Conservation (phyloP, 2,797 vertebrate genomes). For the Jordanella pulchra region DNA sequence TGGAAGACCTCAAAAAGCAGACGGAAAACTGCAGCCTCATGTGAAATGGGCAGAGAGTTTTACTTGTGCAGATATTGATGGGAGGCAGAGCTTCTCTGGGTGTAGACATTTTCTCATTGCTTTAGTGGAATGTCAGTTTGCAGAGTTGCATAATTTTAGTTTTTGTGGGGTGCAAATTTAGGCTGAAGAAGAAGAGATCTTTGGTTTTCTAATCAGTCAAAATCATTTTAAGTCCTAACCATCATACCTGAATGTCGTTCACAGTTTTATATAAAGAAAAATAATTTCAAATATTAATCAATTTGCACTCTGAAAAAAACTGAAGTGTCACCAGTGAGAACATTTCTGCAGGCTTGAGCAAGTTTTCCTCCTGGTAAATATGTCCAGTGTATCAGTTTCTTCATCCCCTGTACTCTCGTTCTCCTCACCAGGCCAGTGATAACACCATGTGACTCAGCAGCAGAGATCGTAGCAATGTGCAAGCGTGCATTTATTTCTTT, state of each 20-base stretch:
- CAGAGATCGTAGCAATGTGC: constrained; percentile 34
- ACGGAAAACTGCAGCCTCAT: constrained; percentile 94
- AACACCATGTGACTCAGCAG: constrained; percentile 28
- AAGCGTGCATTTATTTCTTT: constrained; percentile 7
- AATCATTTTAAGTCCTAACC: constrained; percentile 10
- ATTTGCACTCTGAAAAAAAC: constrained; percentile 7
- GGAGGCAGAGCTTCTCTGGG: constrained; percentile 64
- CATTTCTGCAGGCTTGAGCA: constrained; percentile 45
- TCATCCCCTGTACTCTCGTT: constrained; percentile 16
- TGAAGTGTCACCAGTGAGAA: constrained; percentile 39
- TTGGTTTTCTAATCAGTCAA: constrained; percentile 6
- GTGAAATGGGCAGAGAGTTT: constrained; percentile 75
- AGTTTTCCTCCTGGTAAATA: constrained; percentile 51
- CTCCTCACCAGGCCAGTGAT: constrained; percentile 43
- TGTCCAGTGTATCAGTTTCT: constrained; percentile 26
- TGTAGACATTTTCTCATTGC: constrained; percentile 55
- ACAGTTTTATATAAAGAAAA: constrained; percentile 13
- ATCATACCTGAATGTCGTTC: constrained; percentile 33
- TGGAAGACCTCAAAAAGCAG: constrained; percentile 95
- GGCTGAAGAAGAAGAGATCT: constrained; percentile 27
- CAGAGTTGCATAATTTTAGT: constrained; percentile 44
- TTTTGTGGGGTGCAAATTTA: constrained; percentile 38
- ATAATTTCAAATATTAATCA: background rate
- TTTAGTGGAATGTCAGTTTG: constrained; percentile 48
- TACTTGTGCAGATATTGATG: constrained; percentile 55